Base-by-base conservation (phyloP, 2,113 vertebrate species). In the Python bivittatus region DNA sequence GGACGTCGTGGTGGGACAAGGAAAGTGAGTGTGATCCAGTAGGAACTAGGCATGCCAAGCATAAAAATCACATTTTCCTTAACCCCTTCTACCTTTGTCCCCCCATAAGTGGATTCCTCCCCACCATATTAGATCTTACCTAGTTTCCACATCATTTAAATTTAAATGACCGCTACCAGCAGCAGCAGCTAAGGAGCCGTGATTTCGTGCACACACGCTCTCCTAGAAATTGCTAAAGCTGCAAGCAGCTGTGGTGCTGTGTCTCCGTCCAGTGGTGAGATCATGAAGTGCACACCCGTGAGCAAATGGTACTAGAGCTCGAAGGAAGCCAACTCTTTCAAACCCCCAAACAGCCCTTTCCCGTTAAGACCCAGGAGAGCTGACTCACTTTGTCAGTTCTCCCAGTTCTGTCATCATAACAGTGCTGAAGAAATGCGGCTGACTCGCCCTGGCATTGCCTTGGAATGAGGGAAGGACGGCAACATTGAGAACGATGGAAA, bases 391-490 rank as follows among this genome's bases (percentile, higher is more conserved):
- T 61, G 13, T 44, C 84, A 15, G 17, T 22, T 53, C 33, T 53
- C 58, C 48, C 52, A 2, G 54, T 6, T 10, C 25, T 88, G 83
- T n/a, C 38, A 8, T 48, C 25, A 22, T n/a, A 4, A 0, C 4
- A 27, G 33, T 10, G 33, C 68, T 61, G 72, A 33, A 33, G 91
- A 92, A 88, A 56, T 25, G 1, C 29, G 25, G 10, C 12, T 29
- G 13, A 33, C 6, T 20, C 44, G 2, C 3, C 0, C 20, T 8
- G 3, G 20, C 0, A n/a, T 52, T 4, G 58, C 0, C 3, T 42
- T 6, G 13, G n/a, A 33, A 33, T 12, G 10, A 4, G 1, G 13
- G 61, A 33, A 61, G 42, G 22, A 38, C 11, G 2, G 11, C 27
- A 11, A 29, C 0, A 5, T 13, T 13, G 68, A 38, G 27, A 88